A percentile compares a stretch with the other conserved stretches of the same genome.
phyloP scores from a whole-genome alignment of 2,888 invertebrate genomes.

The Eupithecia insigniata region DNA sequence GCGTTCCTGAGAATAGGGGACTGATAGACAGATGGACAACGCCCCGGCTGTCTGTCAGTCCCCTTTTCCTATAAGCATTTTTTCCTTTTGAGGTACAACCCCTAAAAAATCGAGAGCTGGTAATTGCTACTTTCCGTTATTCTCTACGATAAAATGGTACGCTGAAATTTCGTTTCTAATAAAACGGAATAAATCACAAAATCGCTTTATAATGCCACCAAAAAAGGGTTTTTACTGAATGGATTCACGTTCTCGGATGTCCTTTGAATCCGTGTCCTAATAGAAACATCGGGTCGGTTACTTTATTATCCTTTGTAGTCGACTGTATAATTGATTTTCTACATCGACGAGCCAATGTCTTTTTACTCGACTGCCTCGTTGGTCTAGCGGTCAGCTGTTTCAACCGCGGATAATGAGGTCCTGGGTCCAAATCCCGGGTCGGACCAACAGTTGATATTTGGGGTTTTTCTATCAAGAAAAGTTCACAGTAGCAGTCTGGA shows the following conservation, averaged over 20 bases:
- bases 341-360: slow-evolving; percentile 57
- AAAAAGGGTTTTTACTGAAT: slow-evolving; percentile 1
- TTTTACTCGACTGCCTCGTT: slow-evolving; percentile 56
- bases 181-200: neutral
- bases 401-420: too few relatives aligned
- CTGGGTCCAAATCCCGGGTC: too few relatives aligned
- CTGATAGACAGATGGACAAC: too few relatives aligned
- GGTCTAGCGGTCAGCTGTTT: too few relatives aligned
- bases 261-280: slow-evolving; percentile 40
- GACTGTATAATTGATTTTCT: slow-evolving; percentile 73
- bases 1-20: too few relatives aligned
- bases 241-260: slow-evolving; percentile 5
- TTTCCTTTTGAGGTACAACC: too few relatives aligned
- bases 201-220: neutral
- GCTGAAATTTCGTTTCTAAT: neutral
- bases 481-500: too few relatives aligned
- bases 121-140: neutral
- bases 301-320: slow-evolving; percentile 63
- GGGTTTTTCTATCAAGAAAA: too few relatives aligned
- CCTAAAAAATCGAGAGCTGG: too few relatives aligned
- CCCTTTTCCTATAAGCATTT: too few relatives aligned
- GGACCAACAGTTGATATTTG: too few relatives aligned
- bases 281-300: slow-evolving; percentile 59
- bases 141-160: neutral
- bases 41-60: too few relatives aligned